Base-by-base conservation (phyloP, 2,797 vertebrate species). In the Lutjanus campechanus region DNA sequence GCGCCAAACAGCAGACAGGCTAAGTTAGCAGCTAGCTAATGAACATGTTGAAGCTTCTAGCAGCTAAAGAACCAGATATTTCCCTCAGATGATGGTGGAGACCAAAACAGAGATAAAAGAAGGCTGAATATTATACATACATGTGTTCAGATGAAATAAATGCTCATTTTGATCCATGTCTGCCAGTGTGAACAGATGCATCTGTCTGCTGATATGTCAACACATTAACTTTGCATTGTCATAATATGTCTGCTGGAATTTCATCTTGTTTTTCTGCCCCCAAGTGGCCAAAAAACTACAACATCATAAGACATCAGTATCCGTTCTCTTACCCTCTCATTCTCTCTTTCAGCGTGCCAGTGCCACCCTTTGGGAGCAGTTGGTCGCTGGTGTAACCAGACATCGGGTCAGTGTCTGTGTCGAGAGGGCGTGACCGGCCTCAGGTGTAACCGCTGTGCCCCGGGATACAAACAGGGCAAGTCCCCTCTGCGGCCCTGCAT, bases 391-490 rank as follows among this genome's bases (percentile, higher is more conserved):
- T 98, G 97, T 84, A 98, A 97, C 91, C 97, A 97, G 93, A 97
- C 97, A 3, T 96, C 96, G 0, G 97, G 97, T 40, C 97, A 98
- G 85, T 98, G 97, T 80, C 91, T 96, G 71, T 98, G 97, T 91
- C 96, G 97, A 69, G 93, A 96, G 1, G 97, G 97, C 1, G 97
- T 98, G 88, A 96, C 93, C 0, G 97, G 97, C 61, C 91, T 95
- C 73, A 94, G 95, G 41, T 98, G 97, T 84, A 97, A 96, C 90
- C 97, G 95, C 81, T 98, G 97, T 40, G 94, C 95, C 20, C 93
- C 92, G 0, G 97, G 97, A 59, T 98, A 93, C 92, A 96, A 97
- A 88, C 97, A 97, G 89, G 97, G 97, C 49, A 95, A 84, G 73
- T 97, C 97, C 0, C 95, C 96, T 0, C 92, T 96, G 4, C 91